A percentile compares a stretch with the other conserved stretches of the same genome.
Conservation (phyloP, 2,888 invertebrate species). For the Aspidapion aeneum region DNA sequence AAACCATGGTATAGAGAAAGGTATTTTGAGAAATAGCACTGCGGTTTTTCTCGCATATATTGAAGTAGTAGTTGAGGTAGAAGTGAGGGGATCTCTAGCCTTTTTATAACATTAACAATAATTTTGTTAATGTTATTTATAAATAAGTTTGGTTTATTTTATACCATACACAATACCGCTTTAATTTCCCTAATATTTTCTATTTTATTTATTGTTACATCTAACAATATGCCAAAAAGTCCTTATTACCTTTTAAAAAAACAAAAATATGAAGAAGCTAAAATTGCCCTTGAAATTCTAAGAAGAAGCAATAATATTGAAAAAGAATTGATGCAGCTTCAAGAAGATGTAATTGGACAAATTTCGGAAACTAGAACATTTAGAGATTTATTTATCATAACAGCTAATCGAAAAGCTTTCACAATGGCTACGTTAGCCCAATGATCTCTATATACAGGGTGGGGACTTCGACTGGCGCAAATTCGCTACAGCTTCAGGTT, state of each 20-base stretch:
- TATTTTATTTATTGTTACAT: slow-evolving; percentile 31
- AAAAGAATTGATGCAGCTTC: slow-evolving; percentile 33
- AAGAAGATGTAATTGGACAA: slow-evolving; percentile 36
- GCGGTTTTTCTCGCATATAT: slow-evolving; percentile 34
- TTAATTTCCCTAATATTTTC: slow-evolving; percentile 30
- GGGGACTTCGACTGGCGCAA: too few relatives aligned
- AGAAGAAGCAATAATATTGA: slow-evolving; percentile 32
- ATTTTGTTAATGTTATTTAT: slow-evolving; percentile 7
- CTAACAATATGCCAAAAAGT: slow-evolving; percentile 40
- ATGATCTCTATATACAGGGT: too few relatives aligned
- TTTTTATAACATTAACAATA: slow-evolving; percentile 12
- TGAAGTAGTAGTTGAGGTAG: slow-evolving; percentile 33
- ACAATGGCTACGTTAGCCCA: too few relatives aligned
- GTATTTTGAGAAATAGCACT: too few relatives aligned
- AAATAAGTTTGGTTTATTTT: slow-evolving; percentile 32
- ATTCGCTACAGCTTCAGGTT: too few relatives aligned
- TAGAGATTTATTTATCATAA: slow-evolving; percentile 53
- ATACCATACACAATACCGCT: slow-evolving; percentile 28
- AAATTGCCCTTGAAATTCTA: slow-evolving; percentile 30
- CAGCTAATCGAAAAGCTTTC: slow-evolving; percentile 59
- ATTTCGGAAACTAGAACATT: slow-evolving; percentile 48
- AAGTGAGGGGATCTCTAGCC: slow-evolving; percentile 31
- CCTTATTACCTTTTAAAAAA: slow-evolving; percentile 40
- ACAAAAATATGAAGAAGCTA: slow-evolving; percentile 30
- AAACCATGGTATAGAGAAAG: too few relatives aligned